These are phyloP conservation scores for Aegithalos caudatus DNA, from an alignment of 2,113 vertebrate species.

Conservation along the genomic window DNA sequence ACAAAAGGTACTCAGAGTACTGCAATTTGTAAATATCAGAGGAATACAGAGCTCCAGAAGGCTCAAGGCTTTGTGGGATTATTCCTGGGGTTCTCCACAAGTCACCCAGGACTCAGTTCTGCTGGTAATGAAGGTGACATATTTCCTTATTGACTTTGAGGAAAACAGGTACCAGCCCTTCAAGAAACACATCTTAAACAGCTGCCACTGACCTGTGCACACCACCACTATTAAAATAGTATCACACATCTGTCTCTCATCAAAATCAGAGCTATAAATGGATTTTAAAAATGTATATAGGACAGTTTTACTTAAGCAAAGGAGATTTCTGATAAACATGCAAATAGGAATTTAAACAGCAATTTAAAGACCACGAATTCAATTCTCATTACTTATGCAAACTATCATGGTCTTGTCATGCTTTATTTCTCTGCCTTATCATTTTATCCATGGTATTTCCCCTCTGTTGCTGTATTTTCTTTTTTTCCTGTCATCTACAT, in stretches of 20 bases:
- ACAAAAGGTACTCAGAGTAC: neutral
- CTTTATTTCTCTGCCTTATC: slow-evolving; percentile 63
- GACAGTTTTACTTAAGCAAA: slow-evolving; percentile 60
- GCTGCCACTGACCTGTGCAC: neutral
- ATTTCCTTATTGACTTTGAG: neutral
- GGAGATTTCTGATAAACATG: slow-evolving; percentile 64
- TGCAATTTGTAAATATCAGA: neutral
- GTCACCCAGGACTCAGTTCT: neutral
- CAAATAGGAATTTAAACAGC: slow-evolving; percentile 67
- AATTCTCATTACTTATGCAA: slow-evolving; percentile 60
- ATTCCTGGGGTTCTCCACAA: neutral
- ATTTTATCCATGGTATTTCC: slow-evolving; percentile 61
- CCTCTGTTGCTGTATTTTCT: slow-evolving; percentile 22
- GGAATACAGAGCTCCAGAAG: neutral
- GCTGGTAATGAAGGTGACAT: neutral
- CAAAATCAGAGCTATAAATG: slow-evolving; percentile 4
- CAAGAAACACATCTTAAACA: neutral
- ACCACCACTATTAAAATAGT: neutral
- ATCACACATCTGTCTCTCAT: neutral
- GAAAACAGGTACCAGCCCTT: neutral
- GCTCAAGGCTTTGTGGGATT: neutral
- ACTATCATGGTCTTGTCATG: slow-evolving; percentile 38
- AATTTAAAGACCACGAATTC: slow-evolving; percentile 60
- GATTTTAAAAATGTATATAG: slow-evolving; percentile 45
- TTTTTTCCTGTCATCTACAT: slow-evolving; percentile 53